Evolutionary conservation across 2,113 vertebrate genomes (phyloP), one percentile per base, ranked within the genome.

Genomic region (Phycodurus eques): DNA sequence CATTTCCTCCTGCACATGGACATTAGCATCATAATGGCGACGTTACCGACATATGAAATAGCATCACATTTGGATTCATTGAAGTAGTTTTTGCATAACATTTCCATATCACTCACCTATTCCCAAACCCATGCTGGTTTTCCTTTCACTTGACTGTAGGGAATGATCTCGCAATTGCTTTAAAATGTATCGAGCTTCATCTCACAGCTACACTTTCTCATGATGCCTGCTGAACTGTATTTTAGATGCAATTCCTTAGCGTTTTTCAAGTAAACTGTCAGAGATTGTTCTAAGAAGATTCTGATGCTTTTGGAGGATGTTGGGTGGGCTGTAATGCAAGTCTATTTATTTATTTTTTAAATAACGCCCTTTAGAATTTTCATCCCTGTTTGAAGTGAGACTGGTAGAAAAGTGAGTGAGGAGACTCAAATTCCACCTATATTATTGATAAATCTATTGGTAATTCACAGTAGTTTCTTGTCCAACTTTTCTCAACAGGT

Each of bases 401-500:
- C 19, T 6, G 35, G 20, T 42, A 56, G 64, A 35, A 54, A 8
- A 33, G 14, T 57, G 7, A 56, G 10, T 31, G 11, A 71, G 5
- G 20, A 67, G 39, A 46, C 20, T 15, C 53, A 14, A 57, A 6
- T 47, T 68, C 68, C 22, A 7, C 33, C 5, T 61, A 13, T 10
- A 49, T 27, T 59, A 14, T 53, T 61, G 44, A 8, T 42, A n/a
- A 44, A 22, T 64, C 9, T 13, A 46, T 65, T 27, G 42, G 5
- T 46, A 66, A 47, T 54, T 54, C 49, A 46, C 10, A 12, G 20
- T 3, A 33, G 9, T 35, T 74, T 19, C 47, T 42, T 66, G 49
- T 56, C n/a, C 10, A 22, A n/a, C n/a, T 56, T 56, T 75, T 81
- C 61, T 66, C 68, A 7, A 67, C 90, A 99, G 98, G 98, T 2